phyloP scores from a whole-genome alignment of 2,888 invertebrate genomes.

The Pyrrhosoma nymphula region DNA sequence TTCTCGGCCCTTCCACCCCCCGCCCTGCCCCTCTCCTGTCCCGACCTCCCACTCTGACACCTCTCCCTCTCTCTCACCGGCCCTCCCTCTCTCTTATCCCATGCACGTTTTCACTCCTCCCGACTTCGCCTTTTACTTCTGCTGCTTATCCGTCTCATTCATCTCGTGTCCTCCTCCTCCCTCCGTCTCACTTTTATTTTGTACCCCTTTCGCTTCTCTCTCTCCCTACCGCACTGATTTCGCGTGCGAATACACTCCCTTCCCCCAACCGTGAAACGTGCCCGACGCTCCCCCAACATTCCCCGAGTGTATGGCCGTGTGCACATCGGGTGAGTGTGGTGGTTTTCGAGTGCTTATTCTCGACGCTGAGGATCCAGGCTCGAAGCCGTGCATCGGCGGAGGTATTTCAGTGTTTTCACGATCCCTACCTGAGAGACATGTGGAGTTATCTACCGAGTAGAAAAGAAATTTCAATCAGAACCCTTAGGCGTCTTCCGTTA shows the following conservation, averaged over 20 bases:
- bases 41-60: not conserved
- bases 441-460: no score
- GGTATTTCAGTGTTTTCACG: no score
- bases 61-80: not conserved
- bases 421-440: no score
- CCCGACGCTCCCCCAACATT: no score
- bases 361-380: no score
- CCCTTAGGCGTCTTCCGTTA: no score
- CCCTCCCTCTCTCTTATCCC: not conserved
- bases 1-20: not conserved
- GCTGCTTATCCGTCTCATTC: conserved; percentile 2
- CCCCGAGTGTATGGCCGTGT: no score
- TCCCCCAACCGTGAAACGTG: no score
- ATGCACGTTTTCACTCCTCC: conserved; percentile 25
- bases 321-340: no score
- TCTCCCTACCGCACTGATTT: not conserved
- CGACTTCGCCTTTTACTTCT: not conserved
- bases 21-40: not conserved
- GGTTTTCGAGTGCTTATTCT: no score
- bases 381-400: no score
- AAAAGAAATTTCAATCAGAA: no score
- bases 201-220: not conserved
- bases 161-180: not conserved
- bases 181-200: not conserved
- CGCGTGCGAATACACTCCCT: not conserved